Conservation (phyloP, 2,888 invertebrate species). For the Lithophane semibrunnea region DNA sequence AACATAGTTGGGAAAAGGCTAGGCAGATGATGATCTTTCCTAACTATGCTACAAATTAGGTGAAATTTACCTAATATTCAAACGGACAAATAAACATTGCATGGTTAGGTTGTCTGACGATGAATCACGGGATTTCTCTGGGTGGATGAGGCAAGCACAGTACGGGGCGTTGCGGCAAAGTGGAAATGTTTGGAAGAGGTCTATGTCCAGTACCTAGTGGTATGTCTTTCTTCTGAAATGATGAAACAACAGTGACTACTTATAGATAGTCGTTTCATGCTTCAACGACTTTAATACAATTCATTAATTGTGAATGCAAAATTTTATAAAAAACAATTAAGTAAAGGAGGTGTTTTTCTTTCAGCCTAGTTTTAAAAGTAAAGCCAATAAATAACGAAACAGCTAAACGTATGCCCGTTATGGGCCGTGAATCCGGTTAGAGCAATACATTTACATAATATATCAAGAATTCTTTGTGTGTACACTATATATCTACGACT, state of each 20-base stretch:
- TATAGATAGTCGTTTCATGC: neutral
- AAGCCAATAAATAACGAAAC: constrained; percentile 43
- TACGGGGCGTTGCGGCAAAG: neutral
- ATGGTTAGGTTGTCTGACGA: neutral
- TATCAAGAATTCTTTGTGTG: constrained; percentile 40
- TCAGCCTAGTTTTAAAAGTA: constrained; percentile 38
- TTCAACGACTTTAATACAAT: neutral
- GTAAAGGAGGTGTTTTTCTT: constrained; percentile 13
- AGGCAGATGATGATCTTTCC: too few species aligned
- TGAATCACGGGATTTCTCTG: neutral
- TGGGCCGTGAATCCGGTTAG: constrained; percentile 50
- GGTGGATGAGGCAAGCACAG: neutral
- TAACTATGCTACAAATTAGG: neutral
- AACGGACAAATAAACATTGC: neutral
- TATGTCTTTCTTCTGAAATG: too few species aligned
- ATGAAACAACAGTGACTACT: too few species aligned
- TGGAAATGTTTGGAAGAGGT: too few species aligned
- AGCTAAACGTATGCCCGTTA: constrained; percentile 33
- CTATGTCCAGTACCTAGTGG: neutral
- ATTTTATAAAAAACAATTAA: constrained; percentile 21
- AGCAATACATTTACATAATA: constrained; percentile 55
- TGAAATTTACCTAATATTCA: neutral
- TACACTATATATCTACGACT: constrained; percentile 14
- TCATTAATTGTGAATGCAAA: constrained; percentile 17
- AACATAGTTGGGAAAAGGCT: too few species aligned